Percentiles rank a stretch among this genome's conserved stretches.
phyloP scores from a whole-genome alignment of 1,140 invertebrate species.

The Drosophila athabasca region DNA sequence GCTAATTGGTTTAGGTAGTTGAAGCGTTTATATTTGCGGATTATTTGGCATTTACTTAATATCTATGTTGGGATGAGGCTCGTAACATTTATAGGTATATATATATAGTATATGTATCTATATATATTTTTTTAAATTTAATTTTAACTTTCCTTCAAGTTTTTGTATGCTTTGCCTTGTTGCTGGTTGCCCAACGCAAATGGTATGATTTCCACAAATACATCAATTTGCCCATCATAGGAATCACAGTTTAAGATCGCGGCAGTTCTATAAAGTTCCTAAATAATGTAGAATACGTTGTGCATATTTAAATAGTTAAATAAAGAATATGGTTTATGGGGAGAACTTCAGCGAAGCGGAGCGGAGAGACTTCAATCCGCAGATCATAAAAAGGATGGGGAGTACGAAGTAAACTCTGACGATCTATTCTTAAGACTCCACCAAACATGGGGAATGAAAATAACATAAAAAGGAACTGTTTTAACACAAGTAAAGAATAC shows the following conservation, averaged over 20 bases:
- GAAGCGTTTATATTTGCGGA: neutral
- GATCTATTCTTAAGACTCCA: no score
- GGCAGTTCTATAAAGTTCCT: conserved; percentile 23
- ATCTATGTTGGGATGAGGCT: neutral
- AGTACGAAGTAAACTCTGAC: no score
- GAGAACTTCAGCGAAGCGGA: neutral
- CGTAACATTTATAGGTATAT: neutral
- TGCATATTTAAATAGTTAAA: conserved; percentile 14
- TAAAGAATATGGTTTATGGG: conserved; percentile 12
- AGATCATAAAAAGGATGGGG: neutral
- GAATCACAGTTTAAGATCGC: conserved; percentile 6
- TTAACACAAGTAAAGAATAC: no score
- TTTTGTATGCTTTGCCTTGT: neutral
- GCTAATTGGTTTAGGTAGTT: neutral
- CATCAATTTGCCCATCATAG: conserved; percentile 25
- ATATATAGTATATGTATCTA: neutral
- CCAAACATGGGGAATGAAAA: no score
- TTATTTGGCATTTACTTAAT: neutral
- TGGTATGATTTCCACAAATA: conserved; percentile 20
- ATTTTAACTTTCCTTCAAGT: neutral
- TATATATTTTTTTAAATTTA: neutral
- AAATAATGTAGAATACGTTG: conserved; percentile 5
- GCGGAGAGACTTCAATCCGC: neutral
- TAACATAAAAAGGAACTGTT: no score
- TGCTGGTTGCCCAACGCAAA: neutral